phyloP scores from a whole-genome alignment of 2,888 invertebrate species.

The Drosophila kuntzei region DNA sequence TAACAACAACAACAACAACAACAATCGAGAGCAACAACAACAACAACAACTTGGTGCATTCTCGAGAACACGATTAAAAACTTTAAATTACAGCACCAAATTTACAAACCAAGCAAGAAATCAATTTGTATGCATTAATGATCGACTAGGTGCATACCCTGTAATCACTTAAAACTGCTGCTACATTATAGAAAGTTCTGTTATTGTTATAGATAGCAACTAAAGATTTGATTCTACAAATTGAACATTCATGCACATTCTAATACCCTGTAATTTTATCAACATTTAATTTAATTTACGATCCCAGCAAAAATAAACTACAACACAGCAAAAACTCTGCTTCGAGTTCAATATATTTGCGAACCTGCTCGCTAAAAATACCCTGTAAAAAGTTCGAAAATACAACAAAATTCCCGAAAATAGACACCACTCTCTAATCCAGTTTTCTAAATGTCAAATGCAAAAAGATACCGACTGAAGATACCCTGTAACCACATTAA shows the following conservation, averaged over 20 bases:
- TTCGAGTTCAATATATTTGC: too few relatives aligned
- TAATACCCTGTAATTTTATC: neutral
- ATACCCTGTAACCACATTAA: neutral
- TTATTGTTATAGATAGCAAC: neutral
- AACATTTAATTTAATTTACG: too few relatives aligned
- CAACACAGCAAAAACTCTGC: too few relatives aligned
- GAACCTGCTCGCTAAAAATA: neutral
- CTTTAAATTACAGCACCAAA: conserved; percentile 34
- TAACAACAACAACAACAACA: conserved; percentile 19
- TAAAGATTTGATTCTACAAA: too few relatives aligned
- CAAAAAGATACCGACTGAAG: too few relatives aligned
- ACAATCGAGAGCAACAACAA: neutral
- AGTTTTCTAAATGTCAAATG: too few relatives aligned
- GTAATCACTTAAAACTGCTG: neutral
- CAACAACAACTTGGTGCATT: conserved; percentile 10
- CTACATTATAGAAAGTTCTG: neutral
- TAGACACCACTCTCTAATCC: too few relatives aligned
- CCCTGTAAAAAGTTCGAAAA: neutral
- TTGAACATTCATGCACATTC: neutral
- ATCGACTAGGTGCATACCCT: conserved; percentile 5
- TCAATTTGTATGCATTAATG: neutral
- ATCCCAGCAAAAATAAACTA: too few relatives aligned
- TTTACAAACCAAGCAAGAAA: conserved; percentile 15
- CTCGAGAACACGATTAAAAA: conserved; percentile 24
- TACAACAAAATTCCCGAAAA: neutral